These are phyloP conservation scores for Pantherophis guttatus DNA, from an alignment of 2,113 vertebrate species.

Conservation along the genomic window DNA sequence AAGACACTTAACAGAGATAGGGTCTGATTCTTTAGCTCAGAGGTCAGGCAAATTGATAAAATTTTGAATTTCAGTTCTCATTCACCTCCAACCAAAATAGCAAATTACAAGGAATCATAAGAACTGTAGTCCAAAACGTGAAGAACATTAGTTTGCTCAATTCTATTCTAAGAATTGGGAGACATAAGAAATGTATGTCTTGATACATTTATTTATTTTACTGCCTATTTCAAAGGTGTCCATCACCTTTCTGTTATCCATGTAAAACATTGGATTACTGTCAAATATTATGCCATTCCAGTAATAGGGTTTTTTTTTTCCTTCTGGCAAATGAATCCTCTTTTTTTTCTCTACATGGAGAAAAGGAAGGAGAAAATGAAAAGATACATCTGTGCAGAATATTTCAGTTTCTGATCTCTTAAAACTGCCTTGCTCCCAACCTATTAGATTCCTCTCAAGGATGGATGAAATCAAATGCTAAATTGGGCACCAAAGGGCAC, in stretches of 20 bases:
- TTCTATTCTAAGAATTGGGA: neutral
- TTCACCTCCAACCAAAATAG: neutral
- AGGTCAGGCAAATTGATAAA: neutral
- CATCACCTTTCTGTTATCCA: neutral
- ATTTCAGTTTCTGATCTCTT: neutral
- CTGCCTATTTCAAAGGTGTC: neutral
- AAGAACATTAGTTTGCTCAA: neutral
- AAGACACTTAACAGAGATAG: neutral
- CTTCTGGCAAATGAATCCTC: neutral
- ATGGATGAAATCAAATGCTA: neutral
- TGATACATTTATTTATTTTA: neutral
- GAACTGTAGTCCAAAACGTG: neutral
- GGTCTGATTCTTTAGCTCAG: neutral
- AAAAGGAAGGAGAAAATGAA: neutral
- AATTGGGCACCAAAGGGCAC: neutral
- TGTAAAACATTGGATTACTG: neutral
- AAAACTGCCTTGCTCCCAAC: neutral
- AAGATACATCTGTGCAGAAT: neutral
- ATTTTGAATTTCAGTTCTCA: neutral
- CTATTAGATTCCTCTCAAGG: neutral
- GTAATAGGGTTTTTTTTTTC: neutral
- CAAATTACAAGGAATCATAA: neutral
- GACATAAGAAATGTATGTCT: neutral
- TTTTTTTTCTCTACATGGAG: neutral
- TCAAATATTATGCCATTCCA: neutral